Evolutionary conservation across 2,797 vertebrate genomes (phyloP), one percentile per base, ranked within the genome.

Genomic region (Psittacula echo): DNA sequence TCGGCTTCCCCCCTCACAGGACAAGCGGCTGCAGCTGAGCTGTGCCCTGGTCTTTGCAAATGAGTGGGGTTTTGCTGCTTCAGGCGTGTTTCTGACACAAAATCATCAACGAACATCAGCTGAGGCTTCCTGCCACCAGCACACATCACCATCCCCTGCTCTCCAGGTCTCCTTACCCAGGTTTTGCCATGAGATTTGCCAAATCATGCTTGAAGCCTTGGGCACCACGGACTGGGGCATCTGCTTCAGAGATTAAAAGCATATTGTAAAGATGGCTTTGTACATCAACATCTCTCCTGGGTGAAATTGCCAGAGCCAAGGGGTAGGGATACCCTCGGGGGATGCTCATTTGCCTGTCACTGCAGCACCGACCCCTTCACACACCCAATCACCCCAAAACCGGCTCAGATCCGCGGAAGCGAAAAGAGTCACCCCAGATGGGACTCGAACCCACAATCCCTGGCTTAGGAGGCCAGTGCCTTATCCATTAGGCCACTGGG

Each of bases 221-320:
- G 58, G 13, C 54, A 7, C 21, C 6, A 7, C 4, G 2, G 21
- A 11, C 9, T 6, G 1, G 13, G 32, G 21, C 13, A 5, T 3
- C 9, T 3, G 6, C 54, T 34, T 10, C 39, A 5, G 30, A 7
- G 13, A 9, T 5, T 22, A 37, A 53, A 65, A 82, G 0, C 24
- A 6, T 2, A 32, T 3, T 1, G 0, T 1, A 4, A 3, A 5
- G 0, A 8, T 0, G 17, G 3, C 26, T 50, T n/a, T 13, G 14
- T 23, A 5, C 2, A 0, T 1, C 27, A 58, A 5, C 0, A 1
- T 1, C 11, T 0, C 5, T 0, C 0, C 0, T 3, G 0, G 0
- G 3, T 1, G 5, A 0, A 2, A 7, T 4, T 2, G 4, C 0
- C 21, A 0, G 2, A 1, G 4, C 3, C 0, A 6, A 10, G 3